Evolutionary conservation across 2,888 invertebrate species (phyloP), one percentile per base, ranked within the genome.

Genomic region (Drosophila differens): DNA sequence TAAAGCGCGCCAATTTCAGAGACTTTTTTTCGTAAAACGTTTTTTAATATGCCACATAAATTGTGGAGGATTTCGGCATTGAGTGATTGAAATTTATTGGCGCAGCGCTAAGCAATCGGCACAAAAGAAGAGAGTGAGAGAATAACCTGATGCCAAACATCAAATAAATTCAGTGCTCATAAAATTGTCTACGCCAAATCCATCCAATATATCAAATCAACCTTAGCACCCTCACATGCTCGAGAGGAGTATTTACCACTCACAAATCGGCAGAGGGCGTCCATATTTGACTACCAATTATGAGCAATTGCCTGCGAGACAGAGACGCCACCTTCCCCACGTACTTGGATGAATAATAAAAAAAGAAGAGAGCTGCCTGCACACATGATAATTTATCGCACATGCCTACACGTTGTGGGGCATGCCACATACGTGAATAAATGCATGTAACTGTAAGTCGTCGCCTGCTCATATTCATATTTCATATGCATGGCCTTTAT

Each of bases 331-430:
- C 80, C 82, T 84, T 84, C 73, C 72, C 72, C 60, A 54, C 22
- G 41, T 30, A 57, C 47, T 49, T 64, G 32, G 12, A 16, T 47
- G 47, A 12, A 62, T 30, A 16, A 25, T 33, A 35, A 64, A 67
- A 73, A 72, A 58, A 58, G 59, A 57, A 54, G 62, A 37, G 25
- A 39, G n/a, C 65, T 68, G 59, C 57, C 64, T 54, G 49, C 76
- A 65, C 72, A 57, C 65, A 72, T 71, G 81, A 90, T 91, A 91
- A 91, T 92, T 91, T 91, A 91, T 92, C 83, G 90, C 91, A 92
- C 92, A 92, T 92, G 91, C 90, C 90, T 88, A 86, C 91, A 90
- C 89, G 85, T 66, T 72, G 73, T 70, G 74, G 74, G 74, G 81
- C 79, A 74, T 47, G 53, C 61, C 71, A 54, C 72, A 71, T 65